Percentiles rank a stretch among this genome's conserved stretches.
Conservation (phyloP, 2,113 vertebrate species). For the Tichodroma muraria region DNA sequence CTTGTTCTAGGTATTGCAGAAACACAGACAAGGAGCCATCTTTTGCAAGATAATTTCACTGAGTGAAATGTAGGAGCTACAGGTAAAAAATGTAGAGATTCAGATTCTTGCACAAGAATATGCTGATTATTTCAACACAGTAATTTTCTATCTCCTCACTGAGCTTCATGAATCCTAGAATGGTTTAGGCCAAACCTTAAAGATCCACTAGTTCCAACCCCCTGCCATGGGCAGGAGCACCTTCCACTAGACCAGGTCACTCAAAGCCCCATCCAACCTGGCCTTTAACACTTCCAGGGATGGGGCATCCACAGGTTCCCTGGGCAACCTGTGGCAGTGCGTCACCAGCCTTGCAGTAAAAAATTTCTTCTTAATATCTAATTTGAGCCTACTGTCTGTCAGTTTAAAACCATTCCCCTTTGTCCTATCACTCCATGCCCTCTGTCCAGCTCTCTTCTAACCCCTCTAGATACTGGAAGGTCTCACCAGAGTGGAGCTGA, state of each 20-base stretch:
- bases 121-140: not conserved
- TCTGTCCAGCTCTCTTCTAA: not conserved
- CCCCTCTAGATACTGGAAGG: not conserved
- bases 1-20: not conserved
- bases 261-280: not conserved
- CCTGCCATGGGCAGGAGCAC: not conserved
- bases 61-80: not conserved
- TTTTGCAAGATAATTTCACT: not conserved
- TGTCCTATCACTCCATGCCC: not conserved
- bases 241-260: not conserved
- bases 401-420: not conserved
- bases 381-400: not conserved
- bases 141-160: not conserved
- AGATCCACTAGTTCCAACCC: rapidly evolving
- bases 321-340: not conserved
- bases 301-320: not conserved
- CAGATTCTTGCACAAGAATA: not conserved
- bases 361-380: not conserved
- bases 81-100: not conserved
- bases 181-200: not conserved
- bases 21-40: not conserved
- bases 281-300: not conserved
- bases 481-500: not conserved
- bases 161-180: not conserved
- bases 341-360: not conserved